Conservation (phyloP, 2,113 vertebrate species). For the Ardeotis arabs region DNA sequence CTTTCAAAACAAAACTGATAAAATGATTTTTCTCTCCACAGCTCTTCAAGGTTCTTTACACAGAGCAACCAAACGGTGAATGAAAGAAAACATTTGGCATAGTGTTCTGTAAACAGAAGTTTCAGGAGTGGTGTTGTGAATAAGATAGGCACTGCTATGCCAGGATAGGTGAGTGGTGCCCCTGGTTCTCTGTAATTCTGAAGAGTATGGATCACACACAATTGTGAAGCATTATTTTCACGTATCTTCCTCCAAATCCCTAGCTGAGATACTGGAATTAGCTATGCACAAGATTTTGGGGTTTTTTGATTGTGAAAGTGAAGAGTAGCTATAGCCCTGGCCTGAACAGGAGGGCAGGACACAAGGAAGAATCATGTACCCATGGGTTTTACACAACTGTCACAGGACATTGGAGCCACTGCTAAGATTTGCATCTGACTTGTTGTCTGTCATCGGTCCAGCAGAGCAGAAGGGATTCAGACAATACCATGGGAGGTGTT, state of each 20-base stretch:
- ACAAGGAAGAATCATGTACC: not conserved
- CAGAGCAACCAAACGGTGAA: not conserved
- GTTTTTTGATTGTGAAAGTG: not conserved
- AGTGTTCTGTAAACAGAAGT: not conserved
- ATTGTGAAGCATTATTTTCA: not conserved
- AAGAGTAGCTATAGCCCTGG: not conserved
- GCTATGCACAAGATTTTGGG: not conserved
- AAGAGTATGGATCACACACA: not conserved
- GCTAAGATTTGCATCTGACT: not conserved
- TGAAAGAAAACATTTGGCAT: not conserved
- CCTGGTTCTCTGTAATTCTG: not conserved
- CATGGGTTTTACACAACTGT: not conserved
- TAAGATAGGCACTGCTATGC: not conserved
- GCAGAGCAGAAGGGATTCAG: not conserved
- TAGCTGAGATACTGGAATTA: not conserved
- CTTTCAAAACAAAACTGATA: conserved; percentile 11
- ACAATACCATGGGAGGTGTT: not conserved
- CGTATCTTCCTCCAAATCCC: not conserved
- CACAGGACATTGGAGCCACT: not conserved
- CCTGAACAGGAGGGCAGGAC: not conserved
- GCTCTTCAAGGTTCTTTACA: conserved; percentile 27
- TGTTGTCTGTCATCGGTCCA: not conserved
- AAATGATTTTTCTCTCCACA: not conserved
- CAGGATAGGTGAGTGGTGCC: not conserved
- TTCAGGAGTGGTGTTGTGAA: not conserved